A percentile compares a stretch with the other conserved stretches of the same genome.
phyloP scores from a whole-genome alignment of 2,888 invertebrate species.

The Gasteruption jaculator region DNA sequence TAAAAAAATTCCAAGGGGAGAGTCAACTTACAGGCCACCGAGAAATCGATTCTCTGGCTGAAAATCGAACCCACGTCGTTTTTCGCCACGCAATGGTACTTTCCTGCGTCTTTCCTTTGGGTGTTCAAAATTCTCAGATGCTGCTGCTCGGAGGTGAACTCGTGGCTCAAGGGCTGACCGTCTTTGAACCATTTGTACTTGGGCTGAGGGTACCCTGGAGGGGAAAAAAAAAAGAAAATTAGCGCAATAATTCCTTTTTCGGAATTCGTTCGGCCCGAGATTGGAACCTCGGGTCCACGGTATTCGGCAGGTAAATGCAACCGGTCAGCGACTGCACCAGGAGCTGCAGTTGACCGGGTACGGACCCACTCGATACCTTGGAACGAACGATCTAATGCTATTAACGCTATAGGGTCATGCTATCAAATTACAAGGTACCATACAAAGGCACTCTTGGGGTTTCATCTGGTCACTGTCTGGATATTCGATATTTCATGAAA shows the following conservation, averaged over 20 bases:
- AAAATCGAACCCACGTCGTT: constrained; percentile 90
- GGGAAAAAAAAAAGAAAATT: not conserved
- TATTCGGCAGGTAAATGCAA: no score
- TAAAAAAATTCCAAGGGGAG: constrained; percentile 12
- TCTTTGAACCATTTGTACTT: constrained; percentile 91
- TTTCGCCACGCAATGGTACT: constrained; percentile 87
- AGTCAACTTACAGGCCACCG: constrained; percentile 82
- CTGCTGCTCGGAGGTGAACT: constrained; percentile 78
- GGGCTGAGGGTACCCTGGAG: constrained; percentile 83
- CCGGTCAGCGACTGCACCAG: no score
- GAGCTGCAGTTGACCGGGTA: no score
- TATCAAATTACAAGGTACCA: constrained; percentile 38
- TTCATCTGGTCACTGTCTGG: constrained; percentile 41
- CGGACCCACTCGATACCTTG: not conserved
- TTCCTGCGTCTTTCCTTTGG: constrained; percentile 77
- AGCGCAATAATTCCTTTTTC: not conserved
- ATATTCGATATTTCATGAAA: constrained; percentile 36
- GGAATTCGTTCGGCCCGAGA: no score
- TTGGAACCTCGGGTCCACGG: no score
- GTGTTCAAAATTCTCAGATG: constrained; percentile 77
- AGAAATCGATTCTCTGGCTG: constrained; percentile 84
- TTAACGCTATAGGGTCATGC: constrained; percentile 42
- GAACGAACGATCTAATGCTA: constrained; percentile 34
- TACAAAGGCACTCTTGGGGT: constrained; percentile 28
- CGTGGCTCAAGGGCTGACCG: constrained; percentile 69